phyloP scores from a whole-genome alignment of 2,888 invertebrate species.

The Iphiclides podalirius region DNA sequence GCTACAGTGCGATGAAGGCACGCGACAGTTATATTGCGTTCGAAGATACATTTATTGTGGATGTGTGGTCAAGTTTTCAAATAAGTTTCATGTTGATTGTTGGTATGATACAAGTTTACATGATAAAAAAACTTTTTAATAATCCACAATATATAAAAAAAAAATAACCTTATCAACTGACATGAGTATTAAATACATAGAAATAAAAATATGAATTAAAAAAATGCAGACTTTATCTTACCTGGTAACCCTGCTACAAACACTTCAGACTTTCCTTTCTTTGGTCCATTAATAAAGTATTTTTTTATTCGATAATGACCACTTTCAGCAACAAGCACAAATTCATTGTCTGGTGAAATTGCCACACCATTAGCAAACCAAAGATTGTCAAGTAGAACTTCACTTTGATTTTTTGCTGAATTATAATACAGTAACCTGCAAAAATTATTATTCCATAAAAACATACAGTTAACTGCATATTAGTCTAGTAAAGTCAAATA shows the following conservation, averaged over 20 bases:
- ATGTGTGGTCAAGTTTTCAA: slow-evolving; percentile 88
- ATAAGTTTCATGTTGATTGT: slow-evolving; percentile 86
- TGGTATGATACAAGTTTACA: slow-evolving; percentile 86
- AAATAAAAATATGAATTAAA: background rate
- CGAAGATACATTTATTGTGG: slow-evolving; percentile 89
- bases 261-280: slow-evolving; percentile 88
- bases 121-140: slow-evolving; percentile 83
- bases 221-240: slow-evolving; percentile 26
- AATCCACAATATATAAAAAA: slow-evolving; percentile 23
- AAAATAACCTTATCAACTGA: background rate
- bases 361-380: slow-evolving; percentile 94
- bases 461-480: too few relatives aligned
- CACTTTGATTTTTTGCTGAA: slow-evolving; percentile 86
- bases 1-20: slow-evolving; percentile 86
- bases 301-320: slow-evolving; percentile 83
- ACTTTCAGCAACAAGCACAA: slow-evolving; percentile 89
- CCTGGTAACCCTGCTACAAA: slow-evolving; percentile 92
- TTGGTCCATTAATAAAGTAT: slow-evolving; percentile 89
- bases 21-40: slow-evolving; percentile 90
- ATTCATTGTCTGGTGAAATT: slow-evolving; percentile 89
- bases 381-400: slow-evolving; percentile 86
- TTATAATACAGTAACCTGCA: slow-evolving; percentile 90
- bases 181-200: too few relatives aligned
- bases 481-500: too few relatives aligned
- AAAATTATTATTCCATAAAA: slow-evolving; percentile 28